Evolutionary conservation across 2,113 vertebrate species (phyloP), one percentile per base, ranked within the genome.

Genomic region (Epinephelus lanceolatus): DNA sequence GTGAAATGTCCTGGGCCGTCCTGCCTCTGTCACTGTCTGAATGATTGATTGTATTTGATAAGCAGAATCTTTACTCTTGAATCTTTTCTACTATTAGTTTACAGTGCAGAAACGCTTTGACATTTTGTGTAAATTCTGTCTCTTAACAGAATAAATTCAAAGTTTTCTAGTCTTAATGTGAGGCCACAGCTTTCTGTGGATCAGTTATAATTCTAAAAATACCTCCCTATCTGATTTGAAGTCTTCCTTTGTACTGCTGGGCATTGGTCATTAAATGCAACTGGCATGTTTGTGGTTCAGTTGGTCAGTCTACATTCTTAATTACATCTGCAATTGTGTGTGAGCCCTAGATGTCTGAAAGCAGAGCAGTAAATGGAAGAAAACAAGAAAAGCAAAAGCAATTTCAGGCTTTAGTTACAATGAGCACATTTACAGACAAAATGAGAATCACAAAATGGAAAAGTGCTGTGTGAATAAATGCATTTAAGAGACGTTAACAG

Each of bases 11-110:
- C 27, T 72, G 45, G 19, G 12, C 27, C 2, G 15, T 76, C 40
- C 74, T 69, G 37, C 61, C 45, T 70, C 56, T 73, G 18, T 67
- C 40, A 53, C 49, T 56, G 52, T 81, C 57, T 85, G 11, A 77
- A 77, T 78, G 15, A 71, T 25, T 67, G 27, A 72, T 65, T 76
- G 30, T 72, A 37, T 67, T 74, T 74, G 47, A 66, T 74, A 14
- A 40, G 51, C 23, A 51, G 53, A 78, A 56, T 78, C 10, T 40
- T 83, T 70, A 33, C 13, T 68, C 55, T 49, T 27, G 8, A 55
- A 33, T 47, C 57, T 78, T 80, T 87, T 83, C 19, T 80, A 59
- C 23, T 6, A n/a, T 77, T 75, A 47, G 4, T 89, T 76, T 56
- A 69, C 9, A 51, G 25, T 25, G 18, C 70, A 77, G 12, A 66